phyloP scores from a whole-genome alignment of 1,140 invertebrate species.

The Drosophila erecta region DNA sequence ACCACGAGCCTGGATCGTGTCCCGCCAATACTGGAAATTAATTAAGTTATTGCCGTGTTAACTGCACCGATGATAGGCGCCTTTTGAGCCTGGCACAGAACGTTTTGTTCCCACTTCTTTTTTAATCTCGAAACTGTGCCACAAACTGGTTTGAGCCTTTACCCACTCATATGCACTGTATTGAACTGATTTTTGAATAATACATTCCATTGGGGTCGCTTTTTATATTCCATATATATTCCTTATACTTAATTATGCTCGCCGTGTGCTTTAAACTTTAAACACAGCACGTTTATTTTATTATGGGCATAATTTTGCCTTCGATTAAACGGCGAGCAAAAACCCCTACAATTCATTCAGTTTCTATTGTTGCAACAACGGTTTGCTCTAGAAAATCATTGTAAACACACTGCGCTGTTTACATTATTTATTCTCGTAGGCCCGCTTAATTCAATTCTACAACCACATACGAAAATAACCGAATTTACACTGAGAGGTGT shows the following conservation, averaged over 20 bases:
- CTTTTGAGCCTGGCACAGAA: conserved; percentile 32
- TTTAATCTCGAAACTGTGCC: not conserved
- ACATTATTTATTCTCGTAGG: conserved; percentile 11
- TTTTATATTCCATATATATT: conserved; percentile 17
- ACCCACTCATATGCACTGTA: conserved; percentile 25
- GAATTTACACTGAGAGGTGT: not conserved
- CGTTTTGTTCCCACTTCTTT: not conserved
- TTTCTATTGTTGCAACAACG: conserved; percentile 22
- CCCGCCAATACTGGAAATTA: conserved; percentile 20
- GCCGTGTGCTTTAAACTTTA: conserved; percentile 10
- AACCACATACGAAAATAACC: not conserved
- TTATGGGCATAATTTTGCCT: conserved; percentile 53
- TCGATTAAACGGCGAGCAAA: conserved; percentile 33
- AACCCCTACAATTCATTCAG: conserved; percentile 37
- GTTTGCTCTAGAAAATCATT: conserved; percentile 37
- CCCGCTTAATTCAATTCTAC: not conserved
- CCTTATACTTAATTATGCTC: conserved; percentile 8
- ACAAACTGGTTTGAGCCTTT: conserved; percentile 22
- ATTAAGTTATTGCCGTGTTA: conserved; percentile 50
- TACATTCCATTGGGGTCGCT: conserved; percentile 26
- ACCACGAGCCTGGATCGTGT: conserved; percentile 48
- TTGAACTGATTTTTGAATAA: conserved; percentile 17
- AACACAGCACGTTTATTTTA: conserved; percentile 45
- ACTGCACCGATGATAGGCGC: conserved; percentile 28
- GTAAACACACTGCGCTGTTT: conserved; percentile 31